phyloP scores from a whole-genome alignment of 2,113 vertebrate species.

The Corythornis vintsioides region DNA sequence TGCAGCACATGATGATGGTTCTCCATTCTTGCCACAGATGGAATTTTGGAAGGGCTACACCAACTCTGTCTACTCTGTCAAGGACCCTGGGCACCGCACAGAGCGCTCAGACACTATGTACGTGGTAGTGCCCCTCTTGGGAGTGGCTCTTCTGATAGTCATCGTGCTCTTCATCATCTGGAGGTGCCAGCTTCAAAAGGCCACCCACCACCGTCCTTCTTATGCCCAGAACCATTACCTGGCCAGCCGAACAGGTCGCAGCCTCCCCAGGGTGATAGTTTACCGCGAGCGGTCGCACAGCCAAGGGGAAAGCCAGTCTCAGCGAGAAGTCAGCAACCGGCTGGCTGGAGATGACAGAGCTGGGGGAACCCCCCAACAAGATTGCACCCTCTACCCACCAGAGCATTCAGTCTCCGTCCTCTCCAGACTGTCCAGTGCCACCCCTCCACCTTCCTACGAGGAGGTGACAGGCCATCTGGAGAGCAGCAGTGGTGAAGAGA shows the following conservation, averaged over 20 bases:
- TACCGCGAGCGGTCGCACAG: slow-evolving; percentile 80
- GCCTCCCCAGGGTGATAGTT: slow-evolving; percentile 86
- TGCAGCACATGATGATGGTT: background rate
- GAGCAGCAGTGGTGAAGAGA: slow-evolving; percentile 84
- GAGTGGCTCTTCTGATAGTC: slow-evolving; percentile 87
- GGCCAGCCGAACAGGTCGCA: slow-evolving; percentile 80
- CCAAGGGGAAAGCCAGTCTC: slow-evolving; percentile 68
- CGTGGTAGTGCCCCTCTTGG: slow-evolving; percentile 86
- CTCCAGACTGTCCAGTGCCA: slow-evolving; percentile 85
- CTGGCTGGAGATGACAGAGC: slow-evolving; percentile 48
- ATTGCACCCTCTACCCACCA: slow-evolving; percentile 77
- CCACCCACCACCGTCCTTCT: slow-evolving; percentile 84
- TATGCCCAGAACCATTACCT: slow-evolving; percentile 87
- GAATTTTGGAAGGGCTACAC: slow-evolving; percentile 88
- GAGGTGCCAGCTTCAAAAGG: slow-evolving; percentile 92
- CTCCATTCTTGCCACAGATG: slow-evolving; percentile 75
- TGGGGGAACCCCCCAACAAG: slow-evolving; percentile 53
- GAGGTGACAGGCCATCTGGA: slow-evolving; percentile 87
- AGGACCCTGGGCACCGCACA: slow-evolving; percentile 73
- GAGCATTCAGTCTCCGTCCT: slow-evolving; percentile 78
- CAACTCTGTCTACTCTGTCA: slow-evolving; percentile 80
- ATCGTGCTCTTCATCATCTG: slow-evolving; percentile 91
- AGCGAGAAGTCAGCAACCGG: slow-evolving; percentile 33
- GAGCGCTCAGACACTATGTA: slow-evolving; percentile 85
- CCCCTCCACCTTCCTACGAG: slow-evolving; percentile 88